phyloP scores from a whole-genome alignment of 2,888 invertebrate species.

The Aromia moschata region DNA sequence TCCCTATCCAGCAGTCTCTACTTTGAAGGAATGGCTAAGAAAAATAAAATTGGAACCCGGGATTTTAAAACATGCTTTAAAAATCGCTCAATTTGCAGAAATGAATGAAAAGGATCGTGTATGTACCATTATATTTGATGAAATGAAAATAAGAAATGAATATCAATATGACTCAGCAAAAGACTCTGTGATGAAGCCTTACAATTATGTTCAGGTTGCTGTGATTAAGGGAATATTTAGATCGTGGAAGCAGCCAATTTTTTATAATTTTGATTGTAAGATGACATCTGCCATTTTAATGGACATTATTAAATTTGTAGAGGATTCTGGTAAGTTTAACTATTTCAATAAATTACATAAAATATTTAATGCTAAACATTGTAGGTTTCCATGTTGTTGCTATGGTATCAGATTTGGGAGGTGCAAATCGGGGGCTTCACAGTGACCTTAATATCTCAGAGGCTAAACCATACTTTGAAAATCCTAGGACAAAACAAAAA shows the following conservation, averaged over 20 bases:
- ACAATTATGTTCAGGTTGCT: conserved; percentile 44
- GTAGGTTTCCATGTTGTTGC: conserved; percentile 46
- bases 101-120: conserved; percentile 26
- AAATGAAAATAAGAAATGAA: conserved; percentile 41
- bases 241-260: conserved; percentile 48
- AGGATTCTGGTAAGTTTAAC: conserved; percentile 26
- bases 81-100: conserved; percentile 26
- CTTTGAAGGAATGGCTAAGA: conserved; percentile 25
- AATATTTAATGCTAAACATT: conserved; percentile 9
- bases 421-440: conserved; percentile 32
- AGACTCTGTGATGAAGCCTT: conserved; percentile 38
- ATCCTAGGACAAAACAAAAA: conserved; percentile 31
- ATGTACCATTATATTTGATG: conserved; percentile 37
- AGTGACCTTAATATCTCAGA: conserved; percentile 30
- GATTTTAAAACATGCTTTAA: conserved; percentile 26
- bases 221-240: conserved; percentile 41
- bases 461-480: conserved; percentile 29
- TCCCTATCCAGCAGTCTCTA: conserved; percentile 30
- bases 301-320: conserved; percentile 34
- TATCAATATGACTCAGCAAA: conserved; percentile 40
- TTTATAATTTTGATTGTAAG: conserved; percentile 44
- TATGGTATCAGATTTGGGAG: conserved; percentile 45
- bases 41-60: conserved; percentile 27
- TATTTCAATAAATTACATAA: neutral
- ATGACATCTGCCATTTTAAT: conserved; percentile 38